phyloP scores from a whole-genome alignment of 2,888 invertebrate genomes.

The Mimumesa dahlbomi region DNA sequence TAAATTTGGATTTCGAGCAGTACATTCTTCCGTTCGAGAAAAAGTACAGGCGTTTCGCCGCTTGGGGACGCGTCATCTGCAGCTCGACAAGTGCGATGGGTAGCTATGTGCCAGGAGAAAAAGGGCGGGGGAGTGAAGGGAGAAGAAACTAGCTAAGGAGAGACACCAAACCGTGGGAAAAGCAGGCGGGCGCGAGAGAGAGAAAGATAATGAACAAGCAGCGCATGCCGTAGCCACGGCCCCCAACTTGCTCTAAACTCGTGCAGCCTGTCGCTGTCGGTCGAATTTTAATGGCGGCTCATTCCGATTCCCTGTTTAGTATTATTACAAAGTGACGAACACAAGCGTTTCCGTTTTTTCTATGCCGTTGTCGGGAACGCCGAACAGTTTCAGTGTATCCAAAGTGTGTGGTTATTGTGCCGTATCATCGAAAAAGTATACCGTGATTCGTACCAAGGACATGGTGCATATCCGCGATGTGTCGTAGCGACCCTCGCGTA shows the following conservation, averaged over 20 bases:
- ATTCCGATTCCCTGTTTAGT: conserved; percentile 71
- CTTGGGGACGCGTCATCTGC: conserved; percentile 32
- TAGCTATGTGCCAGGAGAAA: conserved; percentile 4
- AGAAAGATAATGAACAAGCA: conserved; percentile 60
- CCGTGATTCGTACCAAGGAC: conserved; percentile 35
- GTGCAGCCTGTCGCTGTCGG: conserved; percentile 67
- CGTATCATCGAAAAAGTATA: conserved; percentile 8
- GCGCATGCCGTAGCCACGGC: conserved; percentile 70
- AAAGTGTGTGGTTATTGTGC: conserved; percentile 8
- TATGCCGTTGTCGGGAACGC: conserved; percentile 10
- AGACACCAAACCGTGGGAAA: conserved; percentile 56
- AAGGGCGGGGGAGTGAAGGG: conserved; percentile 39
- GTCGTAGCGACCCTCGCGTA: conserved; percentile 65
- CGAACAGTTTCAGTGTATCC: conserved; percentile 5
- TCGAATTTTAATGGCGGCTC: conserved; percentile 78
- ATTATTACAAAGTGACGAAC: conserved; percentile 72
- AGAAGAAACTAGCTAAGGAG: conserved; percentile 37
- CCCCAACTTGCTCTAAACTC: conserved; percentile 65
- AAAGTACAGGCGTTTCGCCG: conserved; percentile 15
- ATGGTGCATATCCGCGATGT: conserved; percentile 74
- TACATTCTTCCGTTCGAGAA: conserved; percentile 13
- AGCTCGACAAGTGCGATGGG: conserved; percentile 42
- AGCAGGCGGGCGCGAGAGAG: conserved; percentile 37
- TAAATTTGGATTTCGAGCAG: conserved; percentile 2
- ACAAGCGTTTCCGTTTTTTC: conserved; percentile 23